phyloP scores from a whole-genome alignment of 2,113 vertebrate genomes.

The Thomomys bottae region DNA sequence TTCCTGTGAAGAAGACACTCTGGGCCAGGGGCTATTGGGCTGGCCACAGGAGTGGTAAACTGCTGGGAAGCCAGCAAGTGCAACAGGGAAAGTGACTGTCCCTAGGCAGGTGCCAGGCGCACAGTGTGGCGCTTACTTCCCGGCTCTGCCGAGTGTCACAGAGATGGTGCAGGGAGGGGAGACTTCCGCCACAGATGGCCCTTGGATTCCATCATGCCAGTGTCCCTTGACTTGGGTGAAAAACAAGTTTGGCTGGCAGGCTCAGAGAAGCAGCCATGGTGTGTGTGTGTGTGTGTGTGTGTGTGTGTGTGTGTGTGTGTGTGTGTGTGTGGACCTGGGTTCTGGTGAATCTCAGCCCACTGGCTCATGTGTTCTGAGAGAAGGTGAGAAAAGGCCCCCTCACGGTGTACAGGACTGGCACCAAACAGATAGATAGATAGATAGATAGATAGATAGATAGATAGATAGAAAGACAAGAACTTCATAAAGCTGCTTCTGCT shows the following conservation, averaged over 20 bases:
- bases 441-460: too few relatives aligned
- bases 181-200: neutral
- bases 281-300: neutral
- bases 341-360: neutral
- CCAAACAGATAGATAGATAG: too few relatives aligned
- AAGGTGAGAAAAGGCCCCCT: neutral
- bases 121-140: neutral
- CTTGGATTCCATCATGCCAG: neutral
- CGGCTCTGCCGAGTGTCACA: neutral
- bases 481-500: too few relatives aligned
- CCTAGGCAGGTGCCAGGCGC: too few relatives aligned
- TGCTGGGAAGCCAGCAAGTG: too few relatives aligned
- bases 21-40: too few relatives aligned
- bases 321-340: neutral
- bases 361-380: neutral
- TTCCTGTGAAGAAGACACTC: neutral
- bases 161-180: accelerated
- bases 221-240: neutral
- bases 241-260: neutral
- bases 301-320: too few relatives aligned
- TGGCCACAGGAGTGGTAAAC: accelerated
- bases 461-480: too few relatives aligned
- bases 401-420: too few relatives aligned
- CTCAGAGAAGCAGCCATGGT: neutral
- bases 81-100: neutral